Evolutionary conservation across 1,140 invertebrate species (phyloP), one percentile per base, ranked within the genome.

Genomic region (Globodera rostochiensis): DNA sequence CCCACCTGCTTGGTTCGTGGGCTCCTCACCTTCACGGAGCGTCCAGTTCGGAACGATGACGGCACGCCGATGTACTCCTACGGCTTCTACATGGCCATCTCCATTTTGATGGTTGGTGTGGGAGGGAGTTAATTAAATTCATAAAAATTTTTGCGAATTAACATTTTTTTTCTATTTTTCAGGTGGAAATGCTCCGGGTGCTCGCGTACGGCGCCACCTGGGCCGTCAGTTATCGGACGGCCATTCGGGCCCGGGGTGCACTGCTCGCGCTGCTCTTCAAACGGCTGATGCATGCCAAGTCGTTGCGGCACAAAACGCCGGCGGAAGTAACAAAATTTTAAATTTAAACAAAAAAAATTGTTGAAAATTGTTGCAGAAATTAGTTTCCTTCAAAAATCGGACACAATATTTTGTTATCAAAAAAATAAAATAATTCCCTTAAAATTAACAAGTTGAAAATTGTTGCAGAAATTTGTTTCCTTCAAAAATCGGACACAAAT

Each of bases 221-320:
- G 93, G 92, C 92, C 19, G 88, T 93, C 46, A 93, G 92, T 86
- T 90, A 84, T 79, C 91, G 93, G 84, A 93, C 92, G 88, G 93
- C 92, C 60, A 88, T 93, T 77, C 91, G 93, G 84, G 88, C 93
- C 57, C 91, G 93, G 82, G 91, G 92, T 21, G 93, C 93, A 60
- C 91, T 92, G 53, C 90, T 93, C 74, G 91, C 91, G 74, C 82
- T 94, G 19, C 85, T 94, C 15, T 94, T 93, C 86, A 92, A 92
- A 82, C 93, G 93, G 88, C 90, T 94, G 13, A 90, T 94, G 64
- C 90, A 91, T 79, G 88, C 93, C 3, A 91, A 92, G 82, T 91
- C 90, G 80, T 85, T 93, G 3, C 91, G 91, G 73, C 91, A 92
- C 82, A 92, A 91, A 88, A 91, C 91, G 73, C 90, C 92, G 49